phyloP scores from a whole-genome alignment of 2,797 vertebrate genomes.

The Staurois parvus region DNA sequence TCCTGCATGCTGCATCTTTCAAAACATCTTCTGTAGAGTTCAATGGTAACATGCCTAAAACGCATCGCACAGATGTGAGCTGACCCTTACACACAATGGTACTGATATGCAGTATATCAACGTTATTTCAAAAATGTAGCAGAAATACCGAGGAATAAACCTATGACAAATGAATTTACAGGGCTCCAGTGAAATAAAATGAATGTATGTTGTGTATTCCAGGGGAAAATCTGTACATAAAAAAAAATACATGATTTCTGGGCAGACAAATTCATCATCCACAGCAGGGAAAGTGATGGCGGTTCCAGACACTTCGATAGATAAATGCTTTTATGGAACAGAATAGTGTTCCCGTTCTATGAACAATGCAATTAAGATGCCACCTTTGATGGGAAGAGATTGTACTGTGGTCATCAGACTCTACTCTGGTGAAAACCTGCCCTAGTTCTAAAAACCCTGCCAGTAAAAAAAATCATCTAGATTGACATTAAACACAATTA shows the following conservation, averaged over 20 bases:
- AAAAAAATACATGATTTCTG: no score
- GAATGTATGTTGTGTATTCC: neutral
- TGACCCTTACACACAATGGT: no score
- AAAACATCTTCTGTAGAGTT: no score
- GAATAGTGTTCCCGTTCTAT: neutral
- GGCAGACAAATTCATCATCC: neutral
- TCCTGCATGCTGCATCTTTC: no score
- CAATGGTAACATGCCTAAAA: no score
- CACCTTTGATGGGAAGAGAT: neutral
- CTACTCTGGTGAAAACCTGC: neutral
- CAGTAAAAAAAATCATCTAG: slow-evolving; percentile 2
- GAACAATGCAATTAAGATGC: slow-evolving; percentile 10
- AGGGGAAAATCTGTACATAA: neutral
- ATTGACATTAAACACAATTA: neutral
- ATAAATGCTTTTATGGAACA: neutral
- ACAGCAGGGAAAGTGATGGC: no score
- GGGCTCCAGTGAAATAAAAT: no score
- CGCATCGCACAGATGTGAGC: no score
- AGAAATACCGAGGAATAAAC: no score
- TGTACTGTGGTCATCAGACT: neutral
- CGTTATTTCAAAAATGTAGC: no score
- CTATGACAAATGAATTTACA: no score
- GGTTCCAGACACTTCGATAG: neutral
- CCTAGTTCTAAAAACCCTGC: neutral
- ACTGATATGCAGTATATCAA: no score